phyloP scores from a whole-genome alignment of 2,113 vertebrate genomes.

The Ammodytes marinus region DNA sequence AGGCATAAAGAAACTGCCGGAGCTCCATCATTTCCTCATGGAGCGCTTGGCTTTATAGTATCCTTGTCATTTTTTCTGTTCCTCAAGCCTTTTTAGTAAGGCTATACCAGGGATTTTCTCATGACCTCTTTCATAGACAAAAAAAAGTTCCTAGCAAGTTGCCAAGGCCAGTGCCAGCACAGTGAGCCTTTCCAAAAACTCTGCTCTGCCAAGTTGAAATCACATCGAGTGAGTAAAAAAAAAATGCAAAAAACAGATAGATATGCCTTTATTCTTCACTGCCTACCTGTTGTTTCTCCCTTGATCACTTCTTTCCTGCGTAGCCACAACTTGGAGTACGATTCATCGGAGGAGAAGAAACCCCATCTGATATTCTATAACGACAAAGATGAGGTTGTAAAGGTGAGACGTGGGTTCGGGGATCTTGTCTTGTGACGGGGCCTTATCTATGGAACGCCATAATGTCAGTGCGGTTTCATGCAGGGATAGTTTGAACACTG shows the following conservation, averaged over 20 bases:
- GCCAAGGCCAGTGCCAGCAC: slow-evolving; percentile 44
- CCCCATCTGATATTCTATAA: slow-evolving; percentile 86
- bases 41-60: slow-evolving; percentile 86
- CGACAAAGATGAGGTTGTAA: slow-evolving; percentile 82
- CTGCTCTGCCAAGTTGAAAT: slow-evolving; percentile 16
- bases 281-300: slow-evolving; percentile 62
- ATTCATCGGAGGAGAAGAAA: slow-evolving; percentile 82
- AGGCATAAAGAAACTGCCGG: slow-evolving; percentile 87
- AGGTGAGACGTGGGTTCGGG: slow-evolving; percentile 74
- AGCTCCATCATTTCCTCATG: slow-evolving; percentile 86
- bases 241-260: slow-evolving; percentile 25
- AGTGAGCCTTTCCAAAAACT: slow-evolving; percentile 44
- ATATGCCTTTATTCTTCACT: slow-evolving; percentile 4
- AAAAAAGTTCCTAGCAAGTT: slow-evolving; percentile 21
- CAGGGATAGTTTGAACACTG: slow-evolving; percentile 14
- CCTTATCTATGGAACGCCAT: slow-evolving; percentile 21
- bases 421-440: background rate
- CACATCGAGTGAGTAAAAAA: slow-evolving; percentile 41
- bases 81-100: background rate
- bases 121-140: slow-evolving; percentile 54
- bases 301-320: slow-evolving; percentile 65
- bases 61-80: slow-evolving; percentile 73
- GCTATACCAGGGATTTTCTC: slow-evolving; percentile 42
- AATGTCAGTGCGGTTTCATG: slow-evolving; percentile 22
- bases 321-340: slow-evolving; percentile 87